Percentiles rank a stretch among this genome's conserved stretches.
These are phyloP conservation scores for Neotragus pygmaeus DNA, from an alignment of 2,113 vertebrate genomes.

Conservation along the genomic window DNA sequence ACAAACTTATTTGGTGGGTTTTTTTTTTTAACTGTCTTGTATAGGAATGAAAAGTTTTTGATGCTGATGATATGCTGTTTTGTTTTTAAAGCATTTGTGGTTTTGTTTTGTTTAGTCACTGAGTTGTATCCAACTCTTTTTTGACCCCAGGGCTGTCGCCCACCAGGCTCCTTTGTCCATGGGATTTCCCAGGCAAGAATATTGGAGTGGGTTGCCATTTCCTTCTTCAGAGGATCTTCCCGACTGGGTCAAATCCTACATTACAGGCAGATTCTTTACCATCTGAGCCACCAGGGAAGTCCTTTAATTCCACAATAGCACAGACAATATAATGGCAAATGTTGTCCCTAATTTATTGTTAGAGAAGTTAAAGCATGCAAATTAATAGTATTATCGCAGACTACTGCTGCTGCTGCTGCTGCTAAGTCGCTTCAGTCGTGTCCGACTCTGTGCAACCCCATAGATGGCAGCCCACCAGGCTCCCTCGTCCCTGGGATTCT, in stretches of 20 bases:
- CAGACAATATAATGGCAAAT: not conserved
- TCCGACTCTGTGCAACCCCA: too few relatives aligned
- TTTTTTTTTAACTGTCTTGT: not conserved
- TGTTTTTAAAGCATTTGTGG: not conserved
- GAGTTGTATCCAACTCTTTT: not conserved
- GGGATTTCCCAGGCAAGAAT: not conserved
- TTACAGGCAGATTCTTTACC: not conserved
- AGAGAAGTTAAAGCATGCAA: not conserved
- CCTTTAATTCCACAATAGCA: too few relatives aligned
- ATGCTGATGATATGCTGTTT: not conserved
- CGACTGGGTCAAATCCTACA: not conserved
- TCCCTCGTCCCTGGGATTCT: too few relatives aligned
- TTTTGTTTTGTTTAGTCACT: not conserved
- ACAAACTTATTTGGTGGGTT: not conserved
- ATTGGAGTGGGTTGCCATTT: not conserved
- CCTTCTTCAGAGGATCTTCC: not conserved
- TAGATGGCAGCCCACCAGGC: too few relatives aligned
- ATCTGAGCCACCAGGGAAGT: not conserved
- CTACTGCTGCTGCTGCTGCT: too few relatives aligned
- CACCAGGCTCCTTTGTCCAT: not conserved
- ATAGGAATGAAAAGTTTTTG: not conserved
- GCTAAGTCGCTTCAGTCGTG: too few relatives aligned
- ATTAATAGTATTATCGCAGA: not conserved
- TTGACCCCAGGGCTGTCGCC: not conserved
- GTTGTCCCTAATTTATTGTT: not conserved